Evolutionary conservation across 2,113 vertebrate species (phyloP), one percentile per base, ranked within the genome.

Genomic region (Xiphias gladius): DNA sequence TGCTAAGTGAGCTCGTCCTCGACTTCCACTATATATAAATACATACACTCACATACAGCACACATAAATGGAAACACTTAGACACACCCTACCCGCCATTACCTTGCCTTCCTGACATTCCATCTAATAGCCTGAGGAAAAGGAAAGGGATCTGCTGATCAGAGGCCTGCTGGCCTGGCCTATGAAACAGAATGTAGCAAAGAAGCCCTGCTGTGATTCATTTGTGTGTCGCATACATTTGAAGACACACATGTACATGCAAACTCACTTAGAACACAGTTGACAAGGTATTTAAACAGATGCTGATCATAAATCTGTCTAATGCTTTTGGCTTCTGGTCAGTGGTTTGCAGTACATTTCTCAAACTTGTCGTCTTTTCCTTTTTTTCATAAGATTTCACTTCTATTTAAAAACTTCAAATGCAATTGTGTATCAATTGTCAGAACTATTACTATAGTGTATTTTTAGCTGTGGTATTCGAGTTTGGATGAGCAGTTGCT

Each of bases 201-300:
- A 88, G 77, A 61, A 87, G 37, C 74, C 89, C 85, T 26, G 70
- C 85, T 73, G 85, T 37, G 88, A 76, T 74, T 78, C 58, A 69
- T 80, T 83, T 74, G 76, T 80, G 73, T 58, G 64, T 66, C 14
- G 54, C 35, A 8, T 52, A 28, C 66, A 73, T 93, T 73, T 57
- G 59, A 61, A 58, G 22, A n/a, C 35, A 9, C 43, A 55, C 46
- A 13, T 26, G 0, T 22, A 46, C 75, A 84, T 59, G 35, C 76
- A 76, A 73, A 71, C 76, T 75, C 69, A 19, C 84, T 72, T 8
- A 32, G 57, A 85, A 52, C 43, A 5, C 67, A 61, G 70, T 14
- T 82, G 85, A 80, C 66, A 82, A 57, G 86, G 80, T 73, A 73
- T 88, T 89, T 85, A 85, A 90, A 85, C 88, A 90, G 86, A 84